Conservation (phyloP, 1,140 invertebrate genomes). For the Pemphigus obesinymphae region DNA sequence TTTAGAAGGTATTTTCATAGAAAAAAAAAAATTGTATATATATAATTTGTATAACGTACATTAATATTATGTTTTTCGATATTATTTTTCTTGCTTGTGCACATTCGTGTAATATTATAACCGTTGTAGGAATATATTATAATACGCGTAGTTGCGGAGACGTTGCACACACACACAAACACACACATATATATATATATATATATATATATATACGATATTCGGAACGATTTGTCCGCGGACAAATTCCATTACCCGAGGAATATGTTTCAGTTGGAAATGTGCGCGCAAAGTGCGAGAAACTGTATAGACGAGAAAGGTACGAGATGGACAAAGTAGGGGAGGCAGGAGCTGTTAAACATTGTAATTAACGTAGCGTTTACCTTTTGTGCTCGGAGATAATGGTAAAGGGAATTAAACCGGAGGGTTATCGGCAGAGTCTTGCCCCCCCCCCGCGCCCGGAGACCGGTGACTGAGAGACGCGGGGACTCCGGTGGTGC, state of each 20-base stretch:
- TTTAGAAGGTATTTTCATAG: not conserved
- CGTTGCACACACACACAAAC: no score
- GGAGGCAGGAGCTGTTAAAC: slow-evolving; percentile 25
- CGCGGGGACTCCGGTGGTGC: not conserved
- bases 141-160: not conserved
- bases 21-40: no score
- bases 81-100: not conserved
- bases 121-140: no score
- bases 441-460: no score
- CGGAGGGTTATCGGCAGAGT: slow-evolving; percentile 41
- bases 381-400: slow-evolving; percentile 40
- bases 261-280: slow-evolving; percentile 23
- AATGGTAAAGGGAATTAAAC: slow-evolving; percentile 42
- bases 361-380: slow-evolving; percentile 42
- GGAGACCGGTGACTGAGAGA: not conserved
- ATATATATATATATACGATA: not conserved
- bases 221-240: slow-evolving; percentile 8
- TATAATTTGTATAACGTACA: no score
- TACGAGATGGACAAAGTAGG: not conserved
- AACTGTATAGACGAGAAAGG: not conserved
- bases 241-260: slow-evolving; percentile 27
- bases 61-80: not conserved
- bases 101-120: not conserved
- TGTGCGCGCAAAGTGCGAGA: slow-evolving; percentile 19
- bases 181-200: no score